Base-by-base conservation (phyloP, 2,797 vertebrate species). In the Pogonophryne albipinna region DNA sequence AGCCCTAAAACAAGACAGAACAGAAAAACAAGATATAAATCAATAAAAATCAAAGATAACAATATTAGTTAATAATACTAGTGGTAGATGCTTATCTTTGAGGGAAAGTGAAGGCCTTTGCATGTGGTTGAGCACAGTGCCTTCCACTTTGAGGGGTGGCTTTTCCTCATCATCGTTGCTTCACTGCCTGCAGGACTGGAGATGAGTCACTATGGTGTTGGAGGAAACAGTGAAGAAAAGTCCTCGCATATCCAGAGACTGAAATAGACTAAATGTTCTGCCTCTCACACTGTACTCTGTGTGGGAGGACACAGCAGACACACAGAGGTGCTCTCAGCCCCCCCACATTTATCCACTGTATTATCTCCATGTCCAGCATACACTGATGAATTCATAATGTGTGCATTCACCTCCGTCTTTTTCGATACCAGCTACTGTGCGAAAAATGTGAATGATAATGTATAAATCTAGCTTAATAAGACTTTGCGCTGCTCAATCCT, bases 231-330 rank as follows among this genome's bases (percentile, higher is more conserved):
- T 78, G 84, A 87, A 90, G 76, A 90, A 91, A 89, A 84, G 66
- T 65, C 76, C 63, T 86, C 75, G 74, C 74, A 81, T 86, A 74
- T 83, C 81, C 42, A 69, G 75, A 67, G 75, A 85, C 87, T 81
- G 87, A 91, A 93, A 93, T 93, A 93, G 89, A 90, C 79, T 80
- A 80, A 89, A 89, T 80, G 85, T 1, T 27, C 4, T 5, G 27
- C 69, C 75, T 80, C 79, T 83, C 79, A 60, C 76, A 74, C 62
- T 85, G 80, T 64, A 31, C 60, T 49, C 63, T 53, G 90, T 89
- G 91, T 92, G 82, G 91, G 90, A 89, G 88, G 92, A 91, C 71
- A 51, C 47, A 71, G 85, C 76, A 87, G 86, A 91, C 83, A 85
- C 71, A 73, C 53, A 68, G 83, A 85, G 81, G 78, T 77, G 62